Evolutionary conservation across 2,113 vertebrate species (phyloP).

Genomic region (Cricetomys ansorgei): DNA sequence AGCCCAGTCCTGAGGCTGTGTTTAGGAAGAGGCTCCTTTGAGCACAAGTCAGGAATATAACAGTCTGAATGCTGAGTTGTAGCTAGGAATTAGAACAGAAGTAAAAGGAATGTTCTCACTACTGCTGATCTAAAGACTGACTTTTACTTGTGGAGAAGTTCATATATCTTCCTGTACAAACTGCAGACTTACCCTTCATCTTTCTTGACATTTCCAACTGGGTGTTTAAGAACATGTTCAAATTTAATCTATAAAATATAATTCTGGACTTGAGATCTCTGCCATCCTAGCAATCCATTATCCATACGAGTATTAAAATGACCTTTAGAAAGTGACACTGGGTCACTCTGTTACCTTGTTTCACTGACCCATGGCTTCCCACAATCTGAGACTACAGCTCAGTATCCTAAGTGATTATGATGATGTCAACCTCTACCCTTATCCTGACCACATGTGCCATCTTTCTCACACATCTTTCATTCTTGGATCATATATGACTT

Average conservation of each 20-base stretch:
- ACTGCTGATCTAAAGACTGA: neutral
- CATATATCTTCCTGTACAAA: neutral
- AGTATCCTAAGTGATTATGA: neutral
- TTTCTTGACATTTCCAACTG: neutral
- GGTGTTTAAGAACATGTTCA: neutral
- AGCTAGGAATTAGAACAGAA: constrained; percentile 8
- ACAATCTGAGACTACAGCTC: neutral
- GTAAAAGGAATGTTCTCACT: neutral
- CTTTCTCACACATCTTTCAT: neutral
- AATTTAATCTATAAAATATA: neutral
- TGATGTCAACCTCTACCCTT: neutral
- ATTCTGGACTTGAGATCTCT: neutral
- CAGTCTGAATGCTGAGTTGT: neutral
- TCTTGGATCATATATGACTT: neutral
- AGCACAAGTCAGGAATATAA: neutral
- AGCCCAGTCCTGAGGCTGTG: neutral
- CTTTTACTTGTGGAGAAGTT: neutral
- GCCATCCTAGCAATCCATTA: neutral
- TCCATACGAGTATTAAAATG: neutral
- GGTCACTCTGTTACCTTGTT: neutral
- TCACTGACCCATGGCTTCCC: neutral
- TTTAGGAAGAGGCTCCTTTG: neutral
- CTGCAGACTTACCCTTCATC: neutral
- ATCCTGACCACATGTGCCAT: neutral
- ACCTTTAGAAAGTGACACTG: neutral